Base-by-base conservation (phyloP, 2,113 vertebrate genomes). In the Phylloscopus whistleri region DNA sequence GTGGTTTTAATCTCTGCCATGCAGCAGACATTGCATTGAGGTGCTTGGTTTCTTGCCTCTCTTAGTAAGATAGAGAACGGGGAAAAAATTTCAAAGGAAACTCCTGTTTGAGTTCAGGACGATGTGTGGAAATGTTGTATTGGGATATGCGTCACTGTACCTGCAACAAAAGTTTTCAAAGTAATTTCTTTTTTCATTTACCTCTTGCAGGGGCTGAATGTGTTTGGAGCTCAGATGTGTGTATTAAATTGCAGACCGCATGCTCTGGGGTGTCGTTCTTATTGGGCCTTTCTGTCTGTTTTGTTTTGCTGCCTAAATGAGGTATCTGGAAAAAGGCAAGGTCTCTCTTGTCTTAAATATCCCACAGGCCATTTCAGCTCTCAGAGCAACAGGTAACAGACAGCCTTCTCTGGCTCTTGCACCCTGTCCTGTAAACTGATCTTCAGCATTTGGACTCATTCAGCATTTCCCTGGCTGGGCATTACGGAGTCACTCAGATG, bases 251-350 rank as follows among this genome's bases (percentile, higher is more conserved):
- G 94, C 97, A 98, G 97, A 96, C 96, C 6, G 13, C 43, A 27
- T 95, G 93, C 96, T 97, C 96, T 96, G 94, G 93, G 96, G 88
- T 97, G 90, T 97, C 90, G 6, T 97, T 97, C 98, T 98, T 97
- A 97, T 72, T 87, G 97, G 98, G 97, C 98, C 95, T 98, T 93
- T 98, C 96, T 98, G 96, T 98, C 96, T 98, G 94, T 98, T 96
- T 97, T 97, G 96, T 97, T 98, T 98, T 98, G 98, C 98, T 95
- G 97, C 89, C 97, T 97, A 95, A 98, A 97, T 98, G 98, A 98
- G 97, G 77, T 98, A 96, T 96, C 98, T 98, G 98, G 98, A 97
- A 97, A 98, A 97, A 97, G 97, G 97, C 98, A 96, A 97, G 97
- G 97, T 94, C 94, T 98, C 96, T 95, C 97, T 96, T 98, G 97